Evolutionary conservation across 2,888 invertebrate genomes (phyloP), one percentile per base, ranked within the genome.

Genomic region (Eudemis profundana): DNA sequence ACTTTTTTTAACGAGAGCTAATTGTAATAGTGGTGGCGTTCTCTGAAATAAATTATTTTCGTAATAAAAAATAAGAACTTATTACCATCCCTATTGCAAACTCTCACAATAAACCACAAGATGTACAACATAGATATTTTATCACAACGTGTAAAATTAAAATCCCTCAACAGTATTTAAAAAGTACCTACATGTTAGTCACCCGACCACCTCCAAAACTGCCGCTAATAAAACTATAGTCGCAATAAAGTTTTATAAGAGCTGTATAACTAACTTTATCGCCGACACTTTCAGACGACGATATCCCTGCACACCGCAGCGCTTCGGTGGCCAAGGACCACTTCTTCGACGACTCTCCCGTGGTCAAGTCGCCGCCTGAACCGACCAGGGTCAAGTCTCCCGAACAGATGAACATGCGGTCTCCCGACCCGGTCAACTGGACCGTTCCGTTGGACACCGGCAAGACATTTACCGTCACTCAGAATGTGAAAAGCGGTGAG

Each of bases 381-480:
- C 97, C 98, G 47, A 98, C 98, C 49, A 93, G 98, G 78, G 97
- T 98, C 68, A 98, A 98, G 89, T 97, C 97, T 10, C 98, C 98
- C 0, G 98, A 98, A 83, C 97, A 97, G 86, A 96, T 97, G 89
- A 95, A 97, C 84, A 97, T 97, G 95, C 94, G 97, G 74, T 97
- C 97, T 17, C 98, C 98, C 12, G 98, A 98, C 90, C 98, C 98
- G 57, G 98, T 98, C 78, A 97, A 97, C 90, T 98, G 98, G 98
- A 98, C 97, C 56, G 97, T 98, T 68, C 97, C 98, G 61, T 93
- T 98, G 80, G 98, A 98, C 89, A 98, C 97, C 73, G 97, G 97
- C 77, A 97, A 97, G 93, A 97, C 97, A 42, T 97, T 97, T 89
- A 97, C 97, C 44, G 97, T 97, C 76, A 97, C 97, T 68, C 97